Percentiles rank a stretch among this genome's conserved stretches.
These are phyloP conservation scores for Quiscalus mexicanus DNA, from an alignment of 2,113 vertebrate species.

Conservation along the genomic window DNA sequence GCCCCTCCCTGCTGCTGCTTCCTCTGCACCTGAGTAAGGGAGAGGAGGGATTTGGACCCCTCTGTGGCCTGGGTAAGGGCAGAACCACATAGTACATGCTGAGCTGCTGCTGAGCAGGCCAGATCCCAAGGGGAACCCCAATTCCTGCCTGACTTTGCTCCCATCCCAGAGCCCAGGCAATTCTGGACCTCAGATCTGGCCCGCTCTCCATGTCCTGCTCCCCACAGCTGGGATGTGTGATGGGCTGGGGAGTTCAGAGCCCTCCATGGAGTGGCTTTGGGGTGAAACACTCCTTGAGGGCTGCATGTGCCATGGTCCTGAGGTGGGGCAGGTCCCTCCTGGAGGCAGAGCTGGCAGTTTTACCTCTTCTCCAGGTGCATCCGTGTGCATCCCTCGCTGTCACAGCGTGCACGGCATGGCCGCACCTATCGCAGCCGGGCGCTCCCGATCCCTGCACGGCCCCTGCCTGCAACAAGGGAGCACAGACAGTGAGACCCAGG, in stretches of 20 bases:
- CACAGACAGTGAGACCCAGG: neutral
- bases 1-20: neutral
- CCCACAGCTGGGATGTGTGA: neutral
- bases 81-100: fast-evolving
- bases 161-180: neutral
- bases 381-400: neutral
- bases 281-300: neutral
- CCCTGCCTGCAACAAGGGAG: neutral
- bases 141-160: neutral
- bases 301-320: fast-evolving
- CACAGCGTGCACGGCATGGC: neutral
- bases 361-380: slow-evolving; percentile 16
- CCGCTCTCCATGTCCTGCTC: fast-evolving
- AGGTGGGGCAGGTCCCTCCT: neutral
- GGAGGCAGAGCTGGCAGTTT: neutral
- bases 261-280: neutral
- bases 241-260: neutral
- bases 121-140: neutral
- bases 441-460: neutral
- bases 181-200: neutral
- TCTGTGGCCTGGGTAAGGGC: neutral
- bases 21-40: neutral
- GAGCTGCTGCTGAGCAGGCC: neutral
- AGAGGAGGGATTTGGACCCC: neutral
- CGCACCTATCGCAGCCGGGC: neutral